phyloP scores from a whole-genome alignment of 2,113 vertebrate genomes.

The Sprattus sprattus region DNA sequence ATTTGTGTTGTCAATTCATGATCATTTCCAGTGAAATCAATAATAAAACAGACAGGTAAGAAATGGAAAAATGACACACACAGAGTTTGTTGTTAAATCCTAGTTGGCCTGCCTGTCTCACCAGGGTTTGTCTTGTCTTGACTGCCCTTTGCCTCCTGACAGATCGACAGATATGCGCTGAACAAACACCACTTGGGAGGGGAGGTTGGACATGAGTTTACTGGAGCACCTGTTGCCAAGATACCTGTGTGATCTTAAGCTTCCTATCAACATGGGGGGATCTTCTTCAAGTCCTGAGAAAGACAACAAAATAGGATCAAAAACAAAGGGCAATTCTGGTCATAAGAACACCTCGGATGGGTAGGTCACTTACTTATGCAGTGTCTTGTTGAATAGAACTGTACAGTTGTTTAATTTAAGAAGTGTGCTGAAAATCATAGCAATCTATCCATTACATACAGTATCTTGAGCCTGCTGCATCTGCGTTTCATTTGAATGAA shows the following conservation, averaged over 20 bases:
- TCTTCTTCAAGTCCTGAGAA: neutral
- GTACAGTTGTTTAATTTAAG: neutral
- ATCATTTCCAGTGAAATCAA: neutral
- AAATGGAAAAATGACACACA: neutral
- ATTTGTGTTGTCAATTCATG: neutral
- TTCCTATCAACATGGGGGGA: neutral
- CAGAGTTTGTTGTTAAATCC: neutral
- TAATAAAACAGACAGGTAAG: neutral
- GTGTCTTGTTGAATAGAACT: neutral
- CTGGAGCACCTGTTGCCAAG: neutral
- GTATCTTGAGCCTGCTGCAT: neutral
- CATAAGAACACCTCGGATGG: neutral
- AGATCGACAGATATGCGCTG: conserved; percentile 5
- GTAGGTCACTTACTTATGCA: neutral
- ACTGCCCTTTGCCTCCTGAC: neutral
- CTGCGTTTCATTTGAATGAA: neutral
- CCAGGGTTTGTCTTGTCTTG: neutral
- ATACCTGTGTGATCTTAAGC: neutral
- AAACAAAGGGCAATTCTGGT: neutral
- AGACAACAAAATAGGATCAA: neutral
- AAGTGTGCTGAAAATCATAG: neutral
- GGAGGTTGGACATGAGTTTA: neutral
- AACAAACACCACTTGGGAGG: neutral
- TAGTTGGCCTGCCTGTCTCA: neutral
- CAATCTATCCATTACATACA: too few relatives aligned